phyloP scores from a whole-genome alignment of 1,140 invertebrate genomes.

The Papilio glaucus region DNA sequence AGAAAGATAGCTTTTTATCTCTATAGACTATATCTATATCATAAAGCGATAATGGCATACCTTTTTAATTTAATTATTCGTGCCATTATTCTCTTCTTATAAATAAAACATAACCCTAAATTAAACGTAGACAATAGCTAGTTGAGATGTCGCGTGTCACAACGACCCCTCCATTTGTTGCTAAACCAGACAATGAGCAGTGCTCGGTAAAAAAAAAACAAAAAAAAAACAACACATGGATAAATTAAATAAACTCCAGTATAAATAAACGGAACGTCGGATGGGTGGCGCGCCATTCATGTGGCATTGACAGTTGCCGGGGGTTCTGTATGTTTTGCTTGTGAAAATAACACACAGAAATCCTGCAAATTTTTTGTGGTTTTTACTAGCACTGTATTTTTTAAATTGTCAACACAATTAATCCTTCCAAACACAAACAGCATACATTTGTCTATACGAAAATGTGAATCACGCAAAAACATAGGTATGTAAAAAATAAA shows the following conservation, averaged over 20 bases:
- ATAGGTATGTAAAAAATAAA: too few relatives aligned
- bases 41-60: too few relatives aligned
- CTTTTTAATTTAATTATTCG: neutral
- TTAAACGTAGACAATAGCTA: conserved; percentile 37
- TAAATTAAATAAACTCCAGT: conserved; percentile 55
- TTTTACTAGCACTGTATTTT: conserved; percentile 8
- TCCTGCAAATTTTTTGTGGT: conserved; percentile 21
- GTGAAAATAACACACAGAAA: conserved; percentile 39
- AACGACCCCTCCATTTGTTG: conserved; percentile 21
- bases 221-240: conserved; percentile 48
- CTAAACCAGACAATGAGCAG: conserved; percentile 32
- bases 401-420: neutral
- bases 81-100: neutral
- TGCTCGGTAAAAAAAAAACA: conserved; percentile 32
- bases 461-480: neutral
- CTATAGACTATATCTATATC: too few relatives aligned
- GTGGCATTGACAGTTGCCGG: conserved; percentile 43
- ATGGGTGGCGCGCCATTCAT: conserved; percentile 43
- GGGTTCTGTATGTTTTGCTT: conserved; percentile 42
- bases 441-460: neutral
- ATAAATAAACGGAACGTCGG: conserved; percentile 47
- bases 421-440: neutral
- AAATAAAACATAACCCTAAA: neutral
- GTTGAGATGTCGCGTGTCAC: conserved; percentile 48
- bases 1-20: too few relatives aligned